Evolutionary conservation across 2,113 vertebrate genomes (phyloP), one percentile per base, ranked within the genome.

Genomic region (Cyanoliseus patagonus): DNA sequence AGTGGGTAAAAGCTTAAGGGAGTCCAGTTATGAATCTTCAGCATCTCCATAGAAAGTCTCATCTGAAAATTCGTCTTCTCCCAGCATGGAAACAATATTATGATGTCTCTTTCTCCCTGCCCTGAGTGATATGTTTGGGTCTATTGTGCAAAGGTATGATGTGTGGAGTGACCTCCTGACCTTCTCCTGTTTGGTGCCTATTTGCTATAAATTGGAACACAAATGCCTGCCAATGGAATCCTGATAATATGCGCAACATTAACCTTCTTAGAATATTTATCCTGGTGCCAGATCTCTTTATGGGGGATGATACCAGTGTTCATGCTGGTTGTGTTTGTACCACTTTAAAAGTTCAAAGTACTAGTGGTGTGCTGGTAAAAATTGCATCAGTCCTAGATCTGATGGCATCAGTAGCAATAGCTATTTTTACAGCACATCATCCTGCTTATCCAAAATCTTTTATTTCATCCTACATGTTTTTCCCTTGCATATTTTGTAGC

Each of bases 171-270:
- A 61, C 47, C 25, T 49, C 1, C 31, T 46, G n/a, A 46, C 31
- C 27, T 47, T 51, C 72, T 66, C 27, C 53, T 73, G 7, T 16
- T 37, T 17, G n/a, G 25, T 31, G 52, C 12, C 31, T 25, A 0
- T 41, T 79, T 20, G 20, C 49, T 30, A 6, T 24, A 30, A 20
- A 9, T 17, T 31, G 11, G 35, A 57, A n/a, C 18, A n/a, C 22
- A 3, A 12, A 10, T 15, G 30, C 81, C 30, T 77, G 68, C 15
- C 27, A 3, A 1, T 14, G 47, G 57, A 28, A 2, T 31, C 52
- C 31, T 41, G n/a, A 35, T 9, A 12, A 8, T 0, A 15, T 2
- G 4, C 14, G 0, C 7, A 5, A 31, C 31, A 11, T 19, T 80
- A 62, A 28, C 23, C 20, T 61, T 27, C 1, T 27, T 37, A 39